Evolutionary conservation across 2,113 vertebrate genomes (phyloP), one percentile per base, ranked within the genome.

Genomic region (Syngnathus typhle): DNA sequence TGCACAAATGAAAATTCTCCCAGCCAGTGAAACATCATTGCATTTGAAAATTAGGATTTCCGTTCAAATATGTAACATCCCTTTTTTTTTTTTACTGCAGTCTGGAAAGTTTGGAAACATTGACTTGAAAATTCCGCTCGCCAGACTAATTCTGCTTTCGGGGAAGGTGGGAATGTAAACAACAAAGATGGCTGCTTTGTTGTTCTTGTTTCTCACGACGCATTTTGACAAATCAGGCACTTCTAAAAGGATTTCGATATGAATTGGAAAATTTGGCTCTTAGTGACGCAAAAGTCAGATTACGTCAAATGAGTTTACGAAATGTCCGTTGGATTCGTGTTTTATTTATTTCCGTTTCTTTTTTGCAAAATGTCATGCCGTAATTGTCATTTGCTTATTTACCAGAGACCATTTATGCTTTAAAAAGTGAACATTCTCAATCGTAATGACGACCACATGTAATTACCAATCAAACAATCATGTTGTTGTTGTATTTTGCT

Each of bases 331-430:
- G 37, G 77, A 80, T 77, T 75, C 71, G 73, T 88, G 64, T 78
- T 80, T 52, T 78, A 74, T 81, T 83, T 82, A 72, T 79, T 78
- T 65, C n/a, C 2, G 54, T 27, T n/a, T 60, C 49, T 41, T 60
- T 66, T 38, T 76, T 67, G 9, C 41, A 69, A 61, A 70, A 69
- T 64, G 60, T 72, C 19, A 27, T 59, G 44, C 65, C 69, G n/a
- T 70, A 55, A 69, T 7, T 38, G 67, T 61, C 61, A 64, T 73
- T 80, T 60, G 44, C 70, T 72, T 61, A 68, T 65, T 72, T 27
- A 21, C 41, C 60, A 41, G 68, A 72, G 76, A 76, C 70, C 78
- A 78, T 78, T 62, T 55, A 51, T 66, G 1, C 16, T 44, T 36
- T 80, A 72, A 73, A 67, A 41, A 68, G 15, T 47, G 43, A 16